A percentile compares a stretch with the other conserved stretches of the same genome.
These are phyloP conservation scores for Calcarius lapponicus DNA, from an alignment of 2,797 vertebrate genomes.

Conservation along the genomic window DNA sequence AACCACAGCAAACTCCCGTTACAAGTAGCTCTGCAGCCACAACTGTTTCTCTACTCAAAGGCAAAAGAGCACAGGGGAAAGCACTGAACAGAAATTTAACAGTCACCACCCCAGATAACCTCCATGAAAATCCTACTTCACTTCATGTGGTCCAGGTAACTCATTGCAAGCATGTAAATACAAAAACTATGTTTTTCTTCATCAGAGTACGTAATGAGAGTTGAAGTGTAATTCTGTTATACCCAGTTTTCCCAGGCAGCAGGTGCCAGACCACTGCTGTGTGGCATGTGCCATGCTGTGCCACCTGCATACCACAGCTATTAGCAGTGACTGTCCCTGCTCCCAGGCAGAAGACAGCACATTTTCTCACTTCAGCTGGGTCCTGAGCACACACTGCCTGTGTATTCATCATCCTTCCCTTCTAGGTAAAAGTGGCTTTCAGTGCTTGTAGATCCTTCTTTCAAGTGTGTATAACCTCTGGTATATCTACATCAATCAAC, in stretches of 20 bases:
- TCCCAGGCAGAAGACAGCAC: background rate
- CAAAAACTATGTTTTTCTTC: background rate
- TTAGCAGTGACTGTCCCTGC: background rate
- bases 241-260: background rate
- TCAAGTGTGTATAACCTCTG: background rate
- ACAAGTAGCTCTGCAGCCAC: background rate
- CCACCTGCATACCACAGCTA: background rate
- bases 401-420: background rate
- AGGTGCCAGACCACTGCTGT: background rate
- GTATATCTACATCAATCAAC: background rate
- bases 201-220: background rate
- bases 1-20: background rate
- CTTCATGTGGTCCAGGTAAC: background rate
- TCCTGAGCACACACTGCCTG: background rate
- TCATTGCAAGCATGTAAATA: background rate
- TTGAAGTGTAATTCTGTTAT: background rate
- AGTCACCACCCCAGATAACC: background rate
- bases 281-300: accelerated
- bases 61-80: background rate
- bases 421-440: background rate
- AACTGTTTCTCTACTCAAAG: background rate
- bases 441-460: background rate
- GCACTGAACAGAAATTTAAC: background rate
- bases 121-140: background rate
- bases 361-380: background rate